Percentiles rank a stretch among this genome's conserved stretches.
These are phyloP conservation scores for Megalurothrips usitatus DNA, from an alignment of 2,888 invertebrate species.

Conservation along the genomic window DNA sequence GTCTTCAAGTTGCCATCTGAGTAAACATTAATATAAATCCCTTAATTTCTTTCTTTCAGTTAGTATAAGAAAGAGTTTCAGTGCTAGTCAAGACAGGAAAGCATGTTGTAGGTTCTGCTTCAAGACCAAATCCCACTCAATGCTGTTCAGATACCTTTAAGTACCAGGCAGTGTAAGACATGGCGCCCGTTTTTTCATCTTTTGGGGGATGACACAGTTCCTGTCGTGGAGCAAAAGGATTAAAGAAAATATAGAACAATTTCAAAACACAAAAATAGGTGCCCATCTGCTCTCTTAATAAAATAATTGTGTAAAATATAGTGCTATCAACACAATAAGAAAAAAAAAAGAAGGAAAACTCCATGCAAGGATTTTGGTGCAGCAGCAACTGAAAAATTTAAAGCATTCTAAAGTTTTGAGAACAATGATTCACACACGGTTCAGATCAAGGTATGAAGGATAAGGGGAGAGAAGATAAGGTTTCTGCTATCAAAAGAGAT, in stretches of 20 bases:
- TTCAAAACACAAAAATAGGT: not conserved
- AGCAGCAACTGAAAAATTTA: not conserved
- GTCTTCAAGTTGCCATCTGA: too few relatives aligned
- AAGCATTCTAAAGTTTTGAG: too few relatives aligned
- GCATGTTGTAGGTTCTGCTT: not conserved
- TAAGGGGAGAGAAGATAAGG: not conserved
- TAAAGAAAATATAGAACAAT: not conserved
- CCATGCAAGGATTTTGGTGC: not conserved
- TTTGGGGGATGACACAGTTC: conserved; percentile 33
- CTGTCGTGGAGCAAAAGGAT: conserved; percentile 31
- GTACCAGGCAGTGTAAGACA: conserved; percentile 62
- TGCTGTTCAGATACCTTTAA: conserved; percentile 55
- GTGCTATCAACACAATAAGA: not conserved
- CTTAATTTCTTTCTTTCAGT: not conserved
- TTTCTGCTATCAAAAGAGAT: not conserved
- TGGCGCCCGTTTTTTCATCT: conserved; percentile 54
- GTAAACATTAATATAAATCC: too few relatives aligned
- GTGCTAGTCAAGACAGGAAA: not conserved
- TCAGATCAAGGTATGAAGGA: not conserved
- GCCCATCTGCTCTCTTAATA: not conserved
- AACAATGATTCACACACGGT: too few relatives aligned
- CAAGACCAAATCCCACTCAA: conserved; percentile 31
- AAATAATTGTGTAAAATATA: too few relatives aligned
- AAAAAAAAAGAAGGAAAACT: not conserved
- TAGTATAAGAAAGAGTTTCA: not conserved